Percentiles rank a stretch among this genome's conserved stretches.
phyloP scores from a whole-genome alignment of 2,113 vertebrate species.

The Paradisaea rubra region DNA sequence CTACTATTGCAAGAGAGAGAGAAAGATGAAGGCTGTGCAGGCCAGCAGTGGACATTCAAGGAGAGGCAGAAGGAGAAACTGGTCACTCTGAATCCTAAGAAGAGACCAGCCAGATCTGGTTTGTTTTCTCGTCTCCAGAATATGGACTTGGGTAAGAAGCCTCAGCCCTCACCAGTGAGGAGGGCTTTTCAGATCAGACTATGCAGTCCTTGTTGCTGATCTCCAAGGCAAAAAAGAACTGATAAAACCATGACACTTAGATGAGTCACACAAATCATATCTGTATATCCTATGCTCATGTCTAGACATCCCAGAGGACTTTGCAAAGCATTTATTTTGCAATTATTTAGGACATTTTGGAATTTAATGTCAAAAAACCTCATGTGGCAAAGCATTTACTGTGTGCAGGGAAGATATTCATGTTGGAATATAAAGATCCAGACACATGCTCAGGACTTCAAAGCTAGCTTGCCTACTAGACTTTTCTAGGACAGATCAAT shows the following conservation, averaged over 20 bases:
- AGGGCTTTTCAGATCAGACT: neutral
- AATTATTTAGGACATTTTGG: neutral
- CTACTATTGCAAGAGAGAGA: neutral
- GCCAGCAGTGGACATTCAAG: neutral
- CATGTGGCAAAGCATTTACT: neutral
- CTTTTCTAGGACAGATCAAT: neutral
- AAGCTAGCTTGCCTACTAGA: neutral
- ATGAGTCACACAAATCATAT: neutral
- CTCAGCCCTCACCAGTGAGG: neutral
- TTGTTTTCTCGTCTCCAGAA: neutral
- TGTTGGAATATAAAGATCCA: neutral
- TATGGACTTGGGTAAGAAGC: neutral
- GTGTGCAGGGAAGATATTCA: neutral
- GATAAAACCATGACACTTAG: neutral
- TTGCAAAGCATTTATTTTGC: neutral
- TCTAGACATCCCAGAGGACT: neutral
- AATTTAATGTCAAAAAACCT: neutral
- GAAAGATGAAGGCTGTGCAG: neutral
- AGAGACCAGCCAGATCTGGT: neutral
- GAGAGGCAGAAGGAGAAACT: neutral
- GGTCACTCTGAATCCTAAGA: neutral
- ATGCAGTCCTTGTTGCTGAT: neutral
- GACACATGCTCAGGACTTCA: neutral
- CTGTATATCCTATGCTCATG: neutral
- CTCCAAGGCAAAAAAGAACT: neutral